Evolutionary conservation across 2,113 vertebrate genomes (phyloP).

Genomic region (Odontesthes bonariensis): DNA sequence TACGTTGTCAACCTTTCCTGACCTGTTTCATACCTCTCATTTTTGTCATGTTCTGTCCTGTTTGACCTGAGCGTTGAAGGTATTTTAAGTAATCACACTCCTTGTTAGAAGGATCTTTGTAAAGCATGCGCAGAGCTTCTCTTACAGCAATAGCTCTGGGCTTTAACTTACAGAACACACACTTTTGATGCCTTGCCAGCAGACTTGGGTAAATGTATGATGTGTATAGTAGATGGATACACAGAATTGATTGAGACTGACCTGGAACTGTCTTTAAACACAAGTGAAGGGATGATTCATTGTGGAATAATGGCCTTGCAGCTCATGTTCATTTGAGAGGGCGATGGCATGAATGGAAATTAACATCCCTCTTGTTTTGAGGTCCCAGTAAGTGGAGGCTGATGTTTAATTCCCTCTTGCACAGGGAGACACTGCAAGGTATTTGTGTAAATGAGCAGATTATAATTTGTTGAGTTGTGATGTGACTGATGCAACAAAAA

Average conservation of each 20-base stretch:
- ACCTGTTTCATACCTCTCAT: not conserved
- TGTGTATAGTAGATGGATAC: constrained; percentile 24
- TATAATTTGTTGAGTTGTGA: constrained; percentile 28
- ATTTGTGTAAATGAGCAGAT: constrained; percentile 45
- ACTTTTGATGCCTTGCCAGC: constrained; percentile 2
- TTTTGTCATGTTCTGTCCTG: not conserved
- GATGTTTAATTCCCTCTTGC: constrained; percentile 27
- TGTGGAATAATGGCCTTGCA: constrained; percentile 20
- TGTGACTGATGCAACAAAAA: constrained; percentile 27
- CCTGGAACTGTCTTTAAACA: constrained; percentile 2
- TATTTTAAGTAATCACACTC: constrained; percentile 3
- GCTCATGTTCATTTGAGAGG: constrained; percentile 25
- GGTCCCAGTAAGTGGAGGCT: constrained; percentile 40
- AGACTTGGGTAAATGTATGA: constrained; percentile 37
- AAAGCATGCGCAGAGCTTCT: not conserved
- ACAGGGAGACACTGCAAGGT: not conserved
- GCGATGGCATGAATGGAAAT: constrained; percentile 44
- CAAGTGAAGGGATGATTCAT: constrained; percentile 12
- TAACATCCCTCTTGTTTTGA: constrained; percentile 55
- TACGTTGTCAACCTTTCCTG: not conserved
- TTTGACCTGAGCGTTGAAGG: not conserved
- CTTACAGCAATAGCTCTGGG: constrained; percentile 12
- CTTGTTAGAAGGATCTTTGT: not conserved
- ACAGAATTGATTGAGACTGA: constrained; percentile 10
- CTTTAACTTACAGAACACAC: constrained; percentile 11